A percentile compares a stretch with the other conserved stretches of the same genome.
Conservation (phyloP, 2,113 vertebrate genomes). For the Uria aalge region DNA sequence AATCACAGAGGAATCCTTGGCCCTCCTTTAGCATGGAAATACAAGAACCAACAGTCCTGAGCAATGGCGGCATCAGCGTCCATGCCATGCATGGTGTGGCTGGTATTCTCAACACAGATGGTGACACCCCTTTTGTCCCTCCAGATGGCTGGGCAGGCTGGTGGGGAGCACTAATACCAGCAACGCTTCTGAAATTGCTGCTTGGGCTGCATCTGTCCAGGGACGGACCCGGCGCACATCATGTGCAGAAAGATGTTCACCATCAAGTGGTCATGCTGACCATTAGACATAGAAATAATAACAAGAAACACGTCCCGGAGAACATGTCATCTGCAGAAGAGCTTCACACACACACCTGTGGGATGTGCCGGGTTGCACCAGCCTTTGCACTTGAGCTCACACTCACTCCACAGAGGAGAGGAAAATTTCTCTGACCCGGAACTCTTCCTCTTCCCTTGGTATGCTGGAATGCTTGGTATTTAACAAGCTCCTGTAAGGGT, state of each 20-base stretch:
- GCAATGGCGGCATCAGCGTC: not conserved
- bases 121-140: not conserved
- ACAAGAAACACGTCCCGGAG: not conserved
- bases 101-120: accelerated
- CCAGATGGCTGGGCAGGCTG: not conserved
- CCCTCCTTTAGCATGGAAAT: not conserved
- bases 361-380: not conserved
- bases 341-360: not conserved
- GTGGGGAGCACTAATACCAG: accelerated
- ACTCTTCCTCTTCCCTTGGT: not conserved
- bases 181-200: not conserved
- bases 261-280: not conserved
- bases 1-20: not conserved
- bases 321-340: not conserved
- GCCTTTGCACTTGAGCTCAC: not conserved
- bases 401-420: accelerated
- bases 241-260: not conserved
- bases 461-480: not conserved
- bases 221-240: no score
- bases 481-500: not conserved
- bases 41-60: not conserved
- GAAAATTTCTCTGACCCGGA: not conserved
- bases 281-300: not conserved
- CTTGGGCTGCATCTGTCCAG: not conserved
- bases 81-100: accelerated